Base-by-base conservation (phyloP, 1,140 invertebrate genomes). In the Polyergus mexicanus region DNA sequence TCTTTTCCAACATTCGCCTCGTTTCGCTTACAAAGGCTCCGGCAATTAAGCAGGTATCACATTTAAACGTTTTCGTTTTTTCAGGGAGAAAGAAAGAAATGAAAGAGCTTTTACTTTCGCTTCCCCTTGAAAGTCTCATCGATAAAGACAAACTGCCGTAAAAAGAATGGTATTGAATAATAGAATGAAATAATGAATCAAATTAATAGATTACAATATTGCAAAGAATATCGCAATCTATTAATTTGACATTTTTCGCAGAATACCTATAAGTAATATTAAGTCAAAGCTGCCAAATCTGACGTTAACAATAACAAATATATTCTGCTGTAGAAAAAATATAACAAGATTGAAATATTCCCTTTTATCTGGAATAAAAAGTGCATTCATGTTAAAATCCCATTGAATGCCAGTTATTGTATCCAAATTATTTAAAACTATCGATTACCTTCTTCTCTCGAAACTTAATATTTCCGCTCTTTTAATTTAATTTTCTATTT, bases 21-120 rank as follows among this genome's bases (percentile, higher is more conserved):
- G 77, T 90, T 90, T 86, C 86, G 89, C 88, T 90, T 86, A 88
- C 88, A 90, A 90, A 90, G 90, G 89, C 88, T 75, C 58, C 84
- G 89, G 86, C 86, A 90, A 90, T 91, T 91, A 91, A 90, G 84
- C 80, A 89, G 89, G 80, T 90, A 90, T 90, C 83, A 68, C 83
- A 83, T 85, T 86, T 71, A 77, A 83, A 86, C 89, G 81, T 87
- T 88, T 62, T 47, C 72, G 16, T 54, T 44, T 22, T 51, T 51
- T 51, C 16, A 51, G 11, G 28, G 62, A 28, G 25, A 41, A 22
- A 68, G 35, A 25, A 54, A 47, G 32, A 16, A 51, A 51, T 0
- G 60, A 22, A 28, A 69, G 75, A 80, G 60, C 56, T 76, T 65
- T 76, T 84, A 84, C 72, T 75, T 84, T 84, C 81, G 58, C 72